phyloP scores from a whole-genome alignment of 2,797 vertebrate species.

The Vipera ursinii region DNA sequence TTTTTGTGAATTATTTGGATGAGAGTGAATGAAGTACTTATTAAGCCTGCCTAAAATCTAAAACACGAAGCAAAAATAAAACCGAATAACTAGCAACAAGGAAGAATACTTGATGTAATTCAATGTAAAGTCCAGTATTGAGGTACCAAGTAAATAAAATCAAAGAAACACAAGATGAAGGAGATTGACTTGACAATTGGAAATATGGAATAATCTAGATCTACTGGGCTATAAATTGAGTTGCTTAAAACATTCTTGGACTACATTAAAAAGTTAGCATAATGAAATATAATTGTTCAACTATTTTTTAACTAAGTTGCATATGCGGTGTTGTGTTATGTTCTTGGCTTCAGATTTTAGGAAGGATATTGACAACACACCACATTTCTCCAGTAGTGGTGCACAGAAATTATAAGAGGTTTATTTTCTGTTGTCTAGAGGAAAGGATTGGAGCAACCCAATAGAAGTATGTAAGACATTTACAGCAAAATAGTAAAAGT shows the following conservation, averaged over 20 bases:
- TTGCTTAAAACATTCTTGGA: not conserved
- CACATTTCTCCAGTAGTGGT: not conserved
- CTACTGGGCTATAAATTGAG: not conserved
- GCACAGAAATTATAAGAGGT: not conserved
- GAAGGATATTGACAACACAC: too few relatives aligned
- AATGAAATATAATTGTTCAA: not conserved
- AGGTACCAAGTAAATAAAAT: not conserved
- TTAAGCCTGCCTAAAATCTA: not conserved
- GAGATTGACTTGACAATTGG: not conserved
- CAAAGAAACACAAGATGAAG: not conserved
- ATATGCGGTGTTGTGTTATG: not conserved
- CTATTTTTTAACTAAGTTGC: not conserved
- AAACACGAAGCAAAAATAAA: not conserved
- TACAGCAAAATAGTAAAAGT: not conserved
- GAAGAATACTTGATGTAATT: not conserved
- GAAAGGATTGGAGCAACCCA: not conserved
- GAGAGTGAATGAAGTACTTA: not conserved
- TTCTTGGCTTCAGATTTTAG: not conserved
- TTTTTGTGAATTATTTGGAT: not conserved
- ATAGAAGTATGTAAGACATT: not conserved
- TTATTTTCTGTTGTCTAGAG: not conserved
- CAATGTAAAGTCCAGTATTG: not conserved
- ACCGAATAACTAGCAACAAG: not conserved
- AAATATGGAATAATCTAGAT: not conserved
- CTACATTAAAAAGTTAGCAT: not conserved